Conservation (phyloP, 37 sponge, comb jelly and placozoan genomes). For the Ianthella basta region DNA sequence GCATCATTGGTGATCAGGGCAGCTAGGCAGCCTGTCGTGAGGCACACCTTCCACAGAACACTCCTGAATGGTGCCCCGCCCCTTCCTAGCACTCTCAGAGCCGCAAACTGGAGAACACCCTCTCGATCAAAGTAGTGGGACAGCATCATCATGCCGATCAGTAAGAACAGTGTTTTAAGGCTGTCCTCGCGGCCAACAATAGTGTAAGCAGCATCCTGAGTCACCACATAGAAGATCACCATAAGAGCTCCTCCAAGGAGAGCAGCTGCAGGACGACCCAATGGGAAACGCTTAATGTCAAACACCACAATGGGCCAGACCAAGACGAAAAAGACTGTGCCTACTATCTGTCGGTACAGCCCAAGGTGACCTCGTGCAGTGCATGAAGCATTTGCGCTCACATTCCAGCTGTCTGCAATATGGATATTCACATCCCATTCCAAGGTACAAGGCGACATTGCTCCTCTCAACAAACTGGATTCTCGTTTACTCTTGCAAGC, state of each 20-base stretch:
- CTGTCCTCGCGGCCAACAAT: slow-evolving; percentile 56
- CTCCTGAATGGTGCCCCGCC: slow-evolving; percentile 52
- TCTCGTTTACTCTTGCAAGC: no score
- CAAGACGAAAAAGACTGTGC: slow-evolving; percentile 71
- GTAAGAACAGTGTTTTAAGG: slow-evolving; percentile 80
- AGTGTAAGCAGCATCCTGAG: slow-evolving; percentile 66
- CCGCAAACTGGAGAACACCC: slow-evolving; percentile 62
- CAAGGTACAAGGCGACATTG: no score
- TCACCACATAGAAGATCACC: slow-evolving; percentile 66
- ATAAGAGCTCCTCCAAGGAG: slow-evolving; percentile 73
- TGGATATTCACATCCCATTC: no score
- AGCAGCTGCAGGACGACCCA: slow-evolving; percentile 82
- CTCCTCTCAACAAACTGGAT: no score
- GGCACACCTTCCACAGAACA: slow-evolving; percentile 81
- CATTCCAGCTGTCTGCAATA: no score
- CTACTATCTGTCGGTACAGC: slow-evolving; percentile 61
- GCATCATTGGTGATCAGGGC: slow-evolving; percentile 91
- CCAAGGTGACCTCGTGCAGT: background rate
- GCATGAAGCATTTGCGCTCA: no score
- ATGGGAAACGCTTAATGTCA: slow-evolving; percentile 84
- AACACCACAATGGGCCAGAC: slow-evolving; percentile 89
- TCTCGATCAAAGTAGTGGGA: slow-evolving; percentile 86
- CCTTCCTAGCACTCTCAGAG: slow-evolving; percentile 59
- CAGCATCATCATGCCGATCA: slow-evolving; percentile 91
- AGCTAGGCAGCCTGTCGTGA: slow-evolving; percentile 69